Evolutionary conservation across 2,888 invertebrate genomes (phyloP).

Genomic region (Aspidiotus rigidus): DNA sequence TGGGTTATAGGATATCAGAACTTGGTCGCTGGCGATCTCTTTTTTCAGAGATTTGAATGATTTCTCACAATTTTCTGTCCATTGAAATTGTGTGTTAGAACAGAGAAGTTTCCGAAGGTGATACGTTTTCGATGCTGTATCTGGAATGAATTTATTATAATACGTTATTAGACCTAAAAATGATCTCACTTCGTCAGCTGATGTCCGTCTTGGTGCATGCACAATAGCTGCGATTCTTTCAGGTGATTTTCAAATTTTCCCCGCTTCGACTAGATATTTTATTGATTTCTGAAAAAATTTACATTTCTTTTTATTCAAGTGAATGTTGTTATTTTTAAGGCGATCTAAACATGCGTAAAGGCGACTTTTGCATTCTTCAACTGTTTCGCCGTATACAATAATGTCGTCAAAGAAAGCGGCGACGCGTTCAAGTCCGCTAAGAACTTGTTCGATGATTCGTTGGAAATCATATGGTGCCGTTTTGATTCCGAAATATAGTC

Average conservation of each 20-base stretch:
- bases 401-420: constrained; percentile 37
- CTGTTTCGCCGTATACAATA: constrained; percentile 36
- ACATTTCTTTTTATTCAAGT: background rate
- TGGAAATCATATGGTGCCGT: constrained; percentile 36
- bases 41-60: background rate
- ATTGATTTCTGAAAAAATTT: background rate
- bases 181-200: background rate
- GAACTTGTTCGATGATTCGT: constrained; percentile 31
- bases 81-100: background rate
- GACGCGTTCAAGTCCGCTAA: constrained; percentile 16
- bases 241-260: too few species aligned
- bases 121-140: background rate
- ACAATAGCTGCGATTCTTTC: too few species aligned
- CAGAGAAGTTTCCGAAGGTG: background rate
- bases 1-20: background rate
- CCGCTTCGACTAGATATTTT: background rate
- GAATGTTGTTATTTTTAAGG: background rate
- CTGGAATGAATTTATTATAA: background rate
- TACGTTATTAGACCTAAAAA: background rate
- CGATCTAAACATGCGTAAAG: too few species aligned
- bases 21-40: background rate
- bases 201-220: background rate
- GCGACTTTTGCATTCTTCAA: constrained; percentile 33
- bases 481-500: constrained; percentile 37
- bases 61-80: background rate